phyloP scores from a whole-genome alignment of 2,888 invertebrate species.

The Pseudococcus viburni region DNA sequence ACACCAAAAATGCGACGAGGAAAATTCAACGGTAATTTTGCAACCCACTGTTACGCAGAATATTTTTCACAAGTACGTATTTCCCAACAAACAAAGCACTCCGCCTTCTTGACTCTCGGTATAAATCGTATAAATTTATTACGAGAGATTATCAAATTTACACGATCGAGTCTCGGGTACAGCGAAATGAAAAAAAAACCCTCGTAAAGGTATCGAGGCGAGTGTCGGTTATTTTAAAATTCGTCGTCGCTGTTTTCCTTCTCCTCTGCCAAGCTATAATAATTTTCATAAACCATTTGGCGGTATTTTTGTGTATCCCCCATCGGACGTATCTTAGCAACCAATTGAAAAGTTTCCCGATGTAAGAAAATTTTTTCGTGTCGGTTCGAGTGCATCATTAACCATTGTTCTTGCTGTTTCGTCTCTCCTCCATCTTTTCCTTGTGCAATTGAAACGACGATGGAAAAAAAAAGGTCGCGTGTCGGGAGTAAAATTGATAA shows the following conservation, averaged over 20 bases:
- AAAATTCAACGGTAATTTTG: not conserved
- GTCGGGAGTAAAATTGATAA: slow-evolving; percentile 12
- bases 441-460: not conserved
- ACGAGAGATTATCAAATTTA: slow-evolving; percentile 16
- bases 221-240: not conserved
- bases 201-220: not conserved
- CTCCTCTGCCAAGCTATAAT: not conserved
- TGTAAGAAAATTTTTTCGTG: slow-evolving; percentile 50
- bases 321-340: slow-evolving; percentile 49
- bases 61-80: not conserved
- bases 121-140: slow-evolving; percentile 16
- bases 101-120: slow-evolving; percentile 14
- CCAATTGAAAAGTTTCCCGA: slow-evolving; percentile 38
- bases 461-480: slow-evolving; percentile 10
- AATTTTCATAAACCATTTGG: slow-evolving; percentile 11
- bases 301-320: not conserved
- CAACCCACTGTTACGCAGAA: not conserved
- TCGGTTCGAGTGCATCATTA: slow-evolving; percentile 38
- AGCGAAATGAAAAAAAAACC: not conserved
- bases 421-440: not conserved
- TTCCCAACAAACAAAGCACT: not conserved
- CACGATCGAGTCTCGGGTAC: not conserved
- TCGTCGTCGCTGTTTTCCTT: not conserved
- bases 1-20: not conserved
- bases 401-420: not conserved